Conservation (phyloP, 2,797 vertebrate species). For the Leucoraja ocellata region DNA sequence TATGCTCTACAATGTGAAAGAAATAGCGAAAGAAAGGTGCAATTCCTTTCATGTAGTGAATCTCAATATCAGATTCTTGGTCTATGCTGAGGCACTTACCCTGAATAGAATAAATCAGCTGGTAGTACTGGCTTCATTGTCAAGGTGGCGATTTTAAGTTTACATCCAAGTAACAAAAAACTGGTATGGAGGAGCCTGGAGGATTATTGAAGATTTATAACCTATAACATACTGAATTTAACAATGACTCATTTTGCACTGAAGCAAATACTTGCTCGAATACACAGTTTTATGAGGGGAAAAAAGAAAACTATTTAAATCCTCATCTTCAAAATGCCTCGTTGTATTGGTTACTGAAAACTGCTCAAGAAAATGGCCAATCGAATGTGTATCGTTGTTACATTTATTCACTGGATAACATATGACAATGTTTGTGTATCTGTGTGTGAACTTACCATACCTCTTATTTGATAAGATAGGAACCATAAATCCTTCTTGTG, state of each 20-base stretch:
- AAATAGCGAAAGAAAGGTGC: neutral
- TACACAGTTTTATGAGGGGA: neutral
- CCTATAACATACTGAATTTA: neutral
- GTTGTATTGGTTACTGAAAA: neutral
- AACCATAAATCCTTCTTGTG: neutral
- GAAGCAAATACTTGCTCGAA: neutral
- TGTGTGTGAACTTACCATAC: neutral
- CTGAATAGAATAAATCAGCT: neutral
- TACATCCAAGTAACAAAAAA: neutral
- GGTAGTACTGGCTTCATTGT: neutral
- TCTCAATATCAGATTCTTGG: neutral
- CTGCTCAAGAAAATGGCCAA: neutral
- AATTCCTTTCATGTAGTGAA: neutral
- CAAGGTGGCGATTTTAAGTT: constrained; percentile 3
- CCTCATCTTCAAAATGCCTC: neutral
- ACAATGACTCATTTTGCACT: constrained; percentile 5
- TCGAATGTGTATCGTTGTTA: neutral
- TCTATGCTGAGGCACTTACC: neutral
- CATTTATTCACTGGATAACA: neutral
- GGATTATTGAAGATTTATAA: neutral
- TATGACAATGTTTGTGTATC: neutral
- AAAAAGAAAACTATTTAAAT: neutral
- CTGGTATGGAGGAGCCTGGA: neutral
- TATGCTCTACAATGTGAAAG: neutral
- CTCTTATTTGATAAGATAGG: neutral